Conservation (phyloP, 2,888 invertebrate genomes). For the Eupsilia transversa region DNA sequence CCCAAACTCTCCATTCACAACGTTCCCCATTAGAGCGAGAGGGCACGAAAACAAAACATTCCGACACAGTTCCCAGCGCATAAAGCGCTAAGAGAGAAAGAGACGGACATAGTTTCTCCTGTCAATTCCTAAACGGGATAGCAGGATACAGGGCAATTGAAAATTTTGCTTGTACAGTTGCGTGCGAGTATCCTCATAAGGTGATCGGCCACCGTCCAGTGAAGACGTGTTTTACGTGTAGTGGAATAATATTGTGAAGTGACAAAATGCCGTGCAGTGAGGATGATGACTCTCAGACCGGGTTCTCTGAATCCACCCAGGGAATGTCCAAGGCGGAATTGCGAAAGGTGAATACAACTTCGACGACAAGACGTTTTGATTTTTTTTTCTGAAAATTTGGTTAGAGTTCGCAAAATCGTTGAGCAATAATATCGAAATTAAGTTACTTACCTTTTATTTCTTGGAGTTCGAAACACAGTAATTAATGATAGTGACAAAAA, state of each 20-base stretch:
- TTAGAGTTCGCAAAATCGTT: background rate
- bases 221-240: conserved; percentile 70
- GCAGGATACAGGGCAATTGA: conserved; percentile 83
- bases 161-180: conserved; percentile 80
- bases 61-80: conserved; percentile 88
- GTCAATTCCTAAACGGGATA: conserved; percentile 78
- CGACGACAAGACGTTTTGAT: background rate
- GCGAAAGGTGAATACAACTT: conserved; percentile 90
- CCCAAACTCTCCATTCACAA: conserved; percentile 79
- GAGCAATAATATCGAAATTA: background rate
- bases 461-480: background rate
- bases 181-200: conserved; percentile 75
- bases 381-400: background rate
- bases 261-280: conserved; percentile 91
- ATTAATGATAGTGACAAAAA: background rate
- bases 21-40: conserved; percentile 85
- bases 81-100: conserved; percentile 68
- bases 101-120: conserved; percentile 71
- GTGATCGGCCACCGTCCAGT: conserved; percentile 70
- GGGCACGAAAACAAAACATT: conserved; percentile 89
- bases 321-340: conserved; percentile 93
- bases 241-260: conserved; percentile 44
- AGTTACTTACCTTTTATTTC: background rate
- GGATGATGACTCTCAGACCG: conserved; percentile 90
- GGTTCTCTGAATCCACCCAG: conserved; percentile 88